Base-by-base conservation (phyloP, 64 coral and sea anemone genomes). In the Pocillopora damicornis region DNA sequence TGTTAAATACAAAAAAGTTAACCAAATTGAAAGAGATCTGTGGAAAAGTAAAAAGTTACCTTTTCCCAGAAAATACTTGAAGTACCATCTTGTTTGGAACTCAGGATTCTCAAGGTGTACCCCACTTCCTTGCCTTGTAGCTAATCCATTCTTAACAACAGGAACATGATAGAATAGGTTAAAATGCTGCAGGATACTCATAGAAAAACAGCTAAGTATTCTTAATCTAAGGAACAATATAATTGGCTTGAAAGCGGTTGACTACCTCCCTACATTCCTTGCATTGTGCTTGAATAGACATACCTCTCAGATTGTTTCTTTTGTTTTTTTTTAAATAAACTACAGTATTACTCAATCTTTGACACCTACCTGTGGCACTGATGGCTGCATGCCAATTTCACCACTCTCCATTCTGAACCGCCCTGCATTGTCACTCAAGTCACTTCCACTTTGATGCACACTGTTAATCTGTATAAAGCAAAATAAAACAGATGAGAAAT, bases 1-100 rank as follows among this genome's bases (percentile, higher is more conserved):
- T 7, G 64, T 20, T 58, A 45, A 86, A 86, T 36, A 20, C 37
- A 63, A 38, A 86, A 58, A 17, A 69, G 14, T 30, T 0, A 59
- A 16, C 57, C 20, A 14, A 13, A 58, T 30, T 58, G 15, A 59
- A 75, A 15, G 23, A 35, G 9, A 36, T 4, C 42, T 51, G 7
- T 51, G 42, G 42, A 45, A 5, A 69, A 13, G 12, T 75, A 51
- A 74, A 22, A 60, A 37, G 30, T 71, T 87, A 98, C 95, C 87
- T 95, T 90, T 95, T 71, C 97, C 97, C n/a, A 99, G 74, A 81
- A 95, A 99, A 77, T 99, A 99, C 78, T 99, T 99, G 90, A 99
- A 99, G 78, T 99, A 99, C 97, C 97, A 99, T 72, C 97, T 90
- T 35, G 97, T 99, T 85, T 99, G 93, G 35, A 92, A 99, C 73